A percentile compares a stretch with the other conserved stretches of the same genome.
phyloP scores from a whole-genome alignment of 1,140 invertebrate genomes.

The Arctopsyche grandis region DNA sequence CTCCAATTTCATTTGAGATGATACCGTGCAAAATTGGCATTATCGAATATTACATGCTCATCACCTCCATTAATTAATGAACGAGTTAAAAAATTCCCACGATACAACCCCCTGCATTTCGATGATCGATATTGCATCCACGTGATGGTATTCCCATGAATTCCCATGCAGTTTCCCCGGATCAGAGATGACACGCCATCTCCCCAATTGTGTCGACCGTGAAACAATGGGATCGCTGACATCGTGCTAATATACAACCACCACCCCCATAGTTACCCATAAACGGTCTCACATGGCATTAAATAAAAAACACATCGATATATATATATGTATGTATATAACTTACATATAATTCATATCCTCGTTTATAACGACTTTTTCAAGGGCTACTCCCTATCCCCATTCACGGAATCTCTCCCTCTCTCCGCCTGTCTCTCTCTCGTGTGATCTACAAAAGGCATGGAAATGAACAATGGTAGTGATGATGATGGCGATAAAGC shows the following conservation, averaged over 20 bases:
- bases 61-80: not conserved
- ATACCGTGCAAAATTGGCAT: not conserved
- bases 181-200: not conserved
- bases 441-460: constrained; percentile 5
- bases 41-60: no score
- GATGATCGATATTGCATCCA: not conserved
- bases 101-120: not conserved
- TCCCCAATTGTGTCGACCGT: not conserved
- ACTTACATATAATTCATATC: not conserved
- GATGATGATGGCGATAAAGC: not conserved
- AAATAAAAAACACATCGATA: not conserved
- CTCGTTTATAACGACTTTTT: not conserved
- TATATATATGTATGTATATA: not conserved
- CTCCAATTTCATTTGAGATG: no score
- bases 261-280: no score
- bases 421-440: not conserved
- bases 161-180: not conserved
- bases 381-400: not conserved
- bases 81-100: not conserved
- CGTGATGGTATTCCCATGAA: not conserved
- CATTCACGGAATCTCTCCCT: not conserved
- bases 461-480: constrained; percentile 15
- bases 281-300: not conserved
- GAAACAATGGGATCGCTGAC: not conserved
- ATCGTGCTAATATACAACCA: no score